A percentile compares a stretch with the other conserved stretches of the same genome.
Evolutionary conservation across 2,888 invertebrate genomes (phyloP).

Genomic region (Bhutanitis thaidina): DNA sequence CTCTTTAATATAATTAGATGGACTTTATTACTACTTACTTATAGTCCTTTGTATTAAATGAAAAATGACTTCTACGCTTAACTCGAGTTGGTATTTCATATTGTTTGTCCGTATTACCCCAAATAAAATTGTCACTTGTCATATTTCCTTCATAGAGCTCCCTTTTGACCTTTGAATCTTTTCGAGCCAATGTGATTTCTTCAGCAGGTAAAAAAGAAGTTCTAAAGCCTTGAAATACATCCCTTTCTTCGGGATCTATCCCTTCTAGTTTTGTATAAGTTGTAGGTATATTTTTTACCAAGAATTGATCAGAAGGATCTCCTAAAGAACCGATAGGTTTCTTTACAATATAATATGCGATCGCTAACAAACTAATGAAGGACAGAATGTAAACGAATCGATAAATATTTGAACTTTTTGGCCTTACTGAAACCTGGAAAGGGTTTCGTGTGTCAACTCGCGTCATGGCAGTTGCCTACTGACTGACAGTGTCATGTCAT

Average conservation of each 20-base stretch:
- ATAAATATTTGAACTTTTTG: conserved; percentile 50
- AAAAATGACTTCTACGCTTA: conserved; percentile 57
- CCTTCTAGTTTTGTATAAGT: conserved; percentile 57
- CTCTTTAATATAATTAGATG: too few relatives aligned
- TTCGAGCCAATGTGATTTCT: conserved; percentile 63
- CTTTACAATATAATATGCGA: conserved; percentile 45
- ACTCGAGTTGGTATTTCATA: conserved; percentile 43
- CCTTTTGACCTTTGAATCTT: conserved; percentile 27
- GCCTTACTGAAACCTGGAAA: conserved; percentile 49
- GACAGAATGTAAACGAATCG: conserved; percentile 42
- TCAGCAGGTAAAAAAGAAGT: conserved; percentile 82
- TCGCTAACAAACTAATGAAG: conserved; percentile 36
- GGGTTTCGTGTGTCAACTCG: conserved; percentile 53
- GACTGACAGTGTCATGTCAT: conserved; percentile 50
- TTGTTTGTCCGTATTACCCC: conserved; percentile 39
- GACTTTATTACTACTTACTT: conserved; percentile 45
- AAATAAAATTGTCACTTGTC: conserved; percentile 51
- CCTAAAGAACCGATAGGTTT: conserved; percentile 45
- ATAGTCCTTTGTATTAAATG: conserved; percentile 45
- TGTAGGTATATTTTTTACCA: conserved; percentile 56
- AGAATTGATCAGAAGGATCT: conserved; percentile 58
- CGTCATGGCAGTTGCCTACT: conserved; percentile 68
- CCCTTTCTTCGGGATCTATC: conserved; percentile 76
- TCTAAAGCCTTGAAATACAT: conserved; percentile 80
- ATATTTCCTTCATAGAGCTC: conserved; percentile 46